phyloP scores from a whole-genome alignment of 1,140 invertebrate species.

The Dinoponera quadriceps region DNA sequence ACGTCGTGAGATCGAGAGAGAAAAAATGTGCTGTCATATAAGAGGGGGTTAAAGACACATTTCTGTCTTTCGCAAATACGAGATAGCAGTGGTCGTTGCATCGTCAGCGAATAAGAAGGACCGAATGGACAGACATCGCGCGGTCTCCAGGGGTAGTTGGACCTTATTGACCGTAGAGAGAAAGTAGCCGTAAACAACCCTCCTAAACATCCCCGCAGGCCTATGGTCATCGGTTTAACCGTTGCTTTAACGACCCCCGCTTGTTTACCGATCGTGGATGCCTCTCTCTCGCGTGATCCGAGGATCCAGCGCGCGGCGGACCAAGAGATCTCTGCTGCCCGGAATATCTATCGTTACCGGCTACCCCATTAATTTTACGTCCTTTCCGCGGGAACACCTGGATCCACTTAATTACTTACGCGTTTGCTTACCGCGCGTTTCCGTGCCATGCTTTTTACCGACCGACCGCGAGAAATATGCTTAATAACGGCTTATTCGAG shows the following conservation, averaged over 20 bases:
- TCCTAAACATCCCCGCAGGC: constrained; percentile 79
- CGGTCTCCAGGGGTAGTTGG: constrained; percentile 70
- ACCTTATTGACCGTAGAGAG: constrained; percentile 79
- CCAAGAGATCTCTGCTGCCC: constrained; percentile 39
- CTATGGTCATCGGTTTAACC: constrained; percentile 80
- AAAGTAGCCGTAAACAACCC: constrained; percentile 82
- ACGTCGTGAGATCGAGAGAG: background rate
- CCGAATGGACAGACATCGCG: constrained; percentile 73
- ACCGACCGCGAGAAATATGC: constrained; percentile 22
- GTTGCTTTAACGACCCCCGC: constrained; percentile 80
- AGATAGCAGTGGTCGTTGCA: constrained; percentile 73
- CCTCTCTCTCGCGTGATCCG: constrained; percentile 74
- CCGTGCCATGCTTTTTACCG: constrained; percentile 32
- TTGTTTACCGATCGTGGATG: constrained; percentile 82
- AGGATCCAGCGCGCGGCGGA: constrained; percentile 63
- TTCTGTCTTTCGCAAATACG: constrained; percentile 73
- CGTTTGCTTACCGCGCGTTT: constrained; percentile 54
- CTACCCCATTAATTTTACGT: constrained; percentile 56
- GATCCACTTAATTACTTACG: constrained; percentile 62
- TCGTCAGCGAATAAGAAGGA: constrained; percentile 80
- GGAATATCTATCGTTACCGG: constrained; percentile 56
- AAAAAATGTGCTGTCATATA: constrained; percentile 25
- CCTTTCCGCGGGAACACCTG: constrained; percentile 64
- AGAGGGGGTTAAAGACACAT: constrained; percentile 47
- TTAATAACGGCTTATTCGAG: constrained; percentile 51